These are phyloP conservation scores for Meandrusa payeni DNA, from an alignment of 2,888 invertebrate genomes.

Conservation along the genomic window DNA sequence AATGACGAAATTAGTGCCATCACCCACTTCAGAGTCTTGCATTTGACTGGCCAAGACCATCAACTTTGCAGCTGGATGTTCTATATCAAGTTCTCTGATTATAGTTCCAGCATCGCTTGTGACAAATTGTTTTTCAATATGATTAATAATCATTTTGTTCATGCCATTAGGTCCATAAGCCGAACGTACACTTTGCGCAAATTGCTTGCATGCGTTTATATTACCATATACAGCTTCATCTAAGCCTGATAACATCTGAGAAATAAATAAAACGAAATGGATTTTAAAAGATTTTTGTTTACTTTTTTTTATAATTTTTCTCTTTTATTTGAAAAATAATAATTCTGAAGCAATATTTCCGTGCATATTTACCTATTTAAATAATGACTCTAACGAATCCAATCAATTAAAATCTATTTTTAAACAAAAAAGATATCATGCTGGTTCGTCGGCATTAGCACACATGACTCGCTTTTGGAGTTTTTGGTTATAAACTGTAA, in stretches of 20 bases:
- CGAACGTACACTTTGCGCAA: conserved; percentile 94
- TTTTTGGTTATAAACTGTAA: conserved; percentile 44
- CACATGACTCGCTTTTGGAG: conserved; percentile 21
- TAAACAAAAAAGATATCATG: conserved; percentile 12
- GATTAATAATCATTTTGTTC: conserved; percentile 99
- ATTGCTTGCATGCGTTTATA: conserved; percentile 97
- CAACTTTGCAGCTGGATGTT: conserved; percentile 98
- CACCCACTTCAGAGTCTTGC: conserved; percentile 99
- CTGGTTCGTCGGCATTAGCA: conserved; percentile 6
- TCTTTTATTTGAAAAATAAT: too few species aligned
- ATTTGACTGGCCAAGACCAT: conserved; percentile 98
- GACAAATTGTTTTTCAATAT: conserved; percentile 98
- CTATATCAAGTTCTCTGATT: conserved; percentile 96
- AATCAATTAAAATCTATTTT: neutral
- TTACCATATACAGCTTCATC: conserved; percentile 99
- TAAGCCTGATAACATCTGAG: conserved; percentile 90
- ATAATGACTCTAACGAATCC: neutral
- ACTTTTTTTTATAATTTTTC: too few species aligned
- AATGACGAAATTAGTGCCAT: conserved; percentile 99
- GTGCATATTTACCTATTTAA: neutral
- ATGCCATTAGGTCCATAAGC: conserved; percentile 99
- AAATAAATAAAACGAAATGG: too few species aligned
- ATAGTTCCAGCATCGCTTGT: conserved; percentile 99
- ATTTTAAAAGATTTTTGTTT: too few species aligned
- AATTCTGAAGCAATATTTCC: neutral